phyloP scores from a whole-genome alignment of 2,888 invertebrate species.

The Pseudococcus jackbeardsleyi region DNA sequence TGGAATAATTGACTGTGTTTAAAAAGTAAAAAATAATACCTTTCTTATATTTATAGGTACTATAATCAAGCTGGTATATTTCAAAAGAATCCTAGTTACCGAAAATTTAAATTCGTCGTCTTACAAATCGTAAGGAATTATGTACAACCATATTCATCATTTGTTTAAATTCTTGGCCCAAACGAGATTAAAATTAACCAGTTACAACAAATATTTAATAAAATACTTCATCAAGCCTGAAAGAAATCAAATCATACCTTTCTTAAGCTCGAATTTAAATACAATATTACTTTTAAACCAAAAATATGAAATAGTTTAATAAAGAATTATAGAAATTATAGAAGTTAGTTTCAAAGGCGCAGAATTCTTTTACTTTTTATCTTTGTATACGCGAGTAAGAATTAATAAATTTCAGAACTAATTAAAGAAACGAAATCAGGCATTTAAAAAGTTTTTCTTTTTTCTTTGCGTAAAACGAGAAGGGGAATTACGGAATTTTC shows the following conservation, averaged over 20 bases:
- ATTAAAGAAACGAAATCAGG: slow-evolving; percentile 52
- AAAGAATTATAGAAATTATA: background rate
- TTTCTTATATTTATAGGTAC: too few relatives aligned
- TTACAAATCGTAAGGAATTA: too few relatives aligned
- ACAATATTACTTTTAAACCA: background rate
- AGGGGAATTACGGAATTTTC: slow-evolving; percentile 24
- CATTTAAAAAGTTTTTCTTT: slow-evolving; percentile 48
- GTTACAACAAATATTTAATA: too few relatives aligned
- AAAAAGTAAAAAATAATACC: too few relatives aligned
- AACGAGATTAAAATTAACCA: too few relatives aligned
- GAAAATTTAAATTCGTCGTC: too few relatives aligned
- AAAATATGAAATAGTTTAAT: slow-evolving; percentile 2
- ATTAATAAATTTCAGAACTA: slow-evolving; percentile 35
- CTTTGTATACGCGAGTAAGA: background rate
- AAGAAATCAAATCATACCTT: background rate
- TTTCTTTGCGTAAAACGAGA: background rate
- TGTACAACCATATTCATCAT: too few relatives aligned
- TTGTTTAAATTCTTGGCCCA: too few relatives aligned
- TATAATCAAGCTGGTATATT: too few relatives aligned
- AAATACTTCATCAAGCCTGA: too few relatives aligned
- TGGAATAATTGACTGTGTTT: too few relatives aligned
- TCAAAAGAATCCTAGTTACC: too few relatives aligned
- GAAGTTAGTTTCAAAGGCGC: background rate
- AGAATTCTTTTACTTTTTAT: slow-evolving; percentile 38
- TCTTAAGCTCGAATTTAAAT: background rate